These are phyloP conservation scores for Plemyria rubiginata DNA, from an alignment of 2,888 invertebrate species.

Conservation along the genomic window DNA sequence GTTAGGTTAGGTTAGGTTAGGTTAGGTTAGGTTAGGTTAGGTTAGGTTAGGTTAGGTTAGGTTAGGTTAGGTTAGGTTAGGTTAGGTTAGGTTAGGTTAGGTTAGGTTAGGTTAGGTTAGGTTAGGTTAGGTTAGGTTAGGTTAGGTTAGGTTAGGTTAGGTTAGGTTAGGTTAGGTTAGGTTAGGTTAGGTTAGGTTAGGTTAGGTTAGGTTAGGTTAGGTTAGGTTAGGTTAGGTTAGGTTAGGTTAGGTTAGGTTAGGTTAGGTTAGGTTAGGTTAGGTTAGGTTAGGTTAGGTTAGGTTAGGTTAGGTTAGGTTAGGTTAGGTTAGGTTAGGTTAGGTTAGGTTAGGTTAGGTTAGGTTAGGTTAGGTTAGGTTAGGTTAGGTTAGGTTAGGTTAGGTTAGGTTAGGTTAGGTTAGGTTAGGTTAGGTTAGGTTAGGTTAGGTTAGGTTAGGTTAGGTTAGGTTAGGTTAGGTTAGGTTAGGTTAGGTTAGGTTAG, in stretches of 20 bases:
- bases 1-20: conserved; percentile 42
- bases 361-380: conserved; percentile 19
- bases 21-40: conserved; percentile 20
- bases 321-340: conserved; percentile 24
- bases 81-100: conserved; percentile 24
- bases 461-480: conserved; percentile 29
- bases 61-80: conserved; percentile 24
- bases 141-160: conserved; percentile 5
- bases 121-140: conserved; percentile 24
- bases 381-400: conserved; percentile 10
- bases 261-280: conserved; percentile 24
- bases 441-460: conserved; percentile 17
- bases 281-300: conserved; percentile 24
- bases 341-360: conserved; percentile 22
- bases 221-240: conserved; percentile 24
- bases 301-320: conserved; percentile 24
- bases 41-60: conserved; percentile 19
- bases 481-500: conserved; percentile 30
- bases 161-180: conserved; percentile 15
- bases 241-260: conserved; percentile 24
- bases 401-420: conserved; percentile 25
- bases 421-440: conserved; percentile 22
- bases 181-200: conserved; percentile 24
- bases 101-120: conserved; percentile 24
- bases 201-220: conserved; percentile 24